phyloP scores from a whole-genome alignment of 1,140 invertebrate genomes.

The Drosophila pectinifera region DNA sequence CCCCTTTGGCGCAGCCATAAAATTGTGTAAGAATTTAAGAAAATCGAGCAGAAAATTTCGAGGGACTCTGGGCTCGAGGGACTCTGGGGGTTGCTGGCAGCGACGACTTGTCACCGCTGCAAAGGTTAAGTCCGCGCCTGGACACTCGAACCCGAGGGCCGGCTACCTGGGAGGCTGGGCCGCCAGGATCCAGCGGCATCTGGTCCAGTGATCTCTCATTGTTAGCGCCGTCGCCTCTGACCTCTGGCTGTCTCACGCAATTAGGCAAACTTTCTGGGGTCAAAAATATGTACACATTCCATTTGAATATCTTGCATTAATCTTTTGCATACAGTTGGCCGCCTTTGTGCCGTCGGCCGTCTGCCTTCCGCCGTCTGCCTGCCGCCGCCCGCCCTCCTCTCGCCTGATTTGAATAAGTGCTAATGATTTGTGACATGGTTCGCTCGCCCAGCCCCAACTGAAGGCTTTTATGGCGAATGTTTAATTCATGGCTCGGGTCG shows the following conservation, averaged over 20 bases:
- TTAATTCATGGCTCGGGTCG: conserved; percentile 66
- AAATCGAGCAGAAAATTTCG: conserved; percentile 78
- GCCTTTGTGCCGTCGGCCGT: conserved; percentile 18
- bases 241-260: conserved; percentile 68
- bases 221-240: conserved; percentile 55
- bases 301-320: conserved; percentile 71
- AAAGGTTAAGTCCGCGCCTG: conserved; percentile 61
- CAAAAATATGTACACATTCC: conserved; percentile 51
- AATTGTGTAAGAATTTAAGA: conserved; percentile 60
- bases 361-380: conserved; percentile 1
- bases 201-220: conserved; percentile 47
- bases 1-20: conserved; percentile 61
- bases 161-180: conserved; percentile 57
- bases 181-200: conserved; percentile 32
- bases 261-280: conserved; percentile 71
- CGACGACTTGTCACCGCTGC: conserved; percentile 49
- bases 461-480: conserved; percentile 75
- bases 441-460: conserved; percentile 11
- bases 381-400: conserved; percentile 1
- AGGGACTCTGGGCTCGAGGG: too few relatives aligned
- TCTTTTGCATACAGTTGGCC: conserved; percentile 38
- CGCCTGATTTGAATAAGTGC: conserved; percentile 76
- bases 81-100: conserved; percentile 58
- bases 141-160: conserved; percentile 59
- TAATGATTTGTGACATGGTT: conserved; percentile 81